phyloP scores from a whole-genome alignment of 2,113 vertebrate species.

The Chascanopsetta lugubris region DNA sequence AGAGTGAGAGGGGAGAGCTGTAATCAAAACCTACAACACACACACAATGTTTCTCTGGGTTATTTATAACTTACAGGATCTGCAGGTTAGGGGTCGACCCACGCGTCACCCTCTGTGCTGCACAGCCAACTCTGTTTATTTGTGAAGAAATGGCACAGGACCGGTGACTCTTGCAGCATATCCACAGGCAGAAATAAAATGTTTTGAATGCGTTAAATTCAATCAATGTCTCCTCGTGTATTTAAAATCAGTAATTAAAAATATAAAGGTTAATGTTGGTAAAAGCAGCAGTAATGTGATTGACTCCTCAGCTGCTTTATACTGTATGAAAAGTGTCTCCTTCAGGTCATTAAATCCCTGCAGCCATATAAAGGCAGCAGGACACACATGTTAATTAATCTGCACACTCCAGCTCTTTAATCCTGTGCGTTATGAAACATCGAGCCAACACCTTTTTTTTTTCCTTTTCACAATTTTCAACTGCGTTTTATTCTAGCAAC shows the following conservation, averaged over 20 bases:
- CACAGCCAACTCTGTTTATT: not conserved
- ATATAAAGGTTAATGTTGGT: not conserved
- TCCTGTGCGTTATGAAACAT: not conserved
- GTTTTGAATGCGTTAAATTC: not conserved
- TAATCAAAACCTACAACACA: not conserved
- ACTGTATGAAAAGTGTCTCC: constrained; percentile 3
- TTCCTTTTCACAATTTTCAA: not conserved
- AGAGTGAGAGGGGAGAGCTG: not conserved
- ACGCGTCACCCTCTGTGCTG: not conserved
- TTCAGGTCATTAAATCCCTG: constrained; percentile 9
- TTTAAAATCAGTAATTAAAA: not conserved
- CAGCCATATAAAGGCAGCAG: not conserved
- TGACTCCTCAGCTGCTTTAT: constrained; percentile 13
- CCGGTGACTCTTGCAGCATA: not conserved
- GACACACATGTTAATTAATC: constrained; percentile 6
- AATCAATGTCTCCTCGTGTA: not conserved
- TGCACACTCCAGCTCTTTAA: constrained; percentile 1
- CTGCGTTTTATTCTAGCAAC: not conserved
- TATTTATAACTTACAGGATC: not conserved
- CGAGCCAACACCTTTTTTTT: not conserved
- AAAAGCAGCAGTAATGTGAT: not conserved
- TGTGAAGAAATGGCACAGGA: not conserved
- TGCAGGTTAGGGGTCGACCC: not conserved
- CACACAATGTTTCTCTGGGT: not conserved
- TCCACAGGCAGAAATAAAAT: too few relatives aligned